phyloP scores from a whole-genome alignment of 2,797 vertebrate species.

The Acipenser oxyrinchus region DNA sequence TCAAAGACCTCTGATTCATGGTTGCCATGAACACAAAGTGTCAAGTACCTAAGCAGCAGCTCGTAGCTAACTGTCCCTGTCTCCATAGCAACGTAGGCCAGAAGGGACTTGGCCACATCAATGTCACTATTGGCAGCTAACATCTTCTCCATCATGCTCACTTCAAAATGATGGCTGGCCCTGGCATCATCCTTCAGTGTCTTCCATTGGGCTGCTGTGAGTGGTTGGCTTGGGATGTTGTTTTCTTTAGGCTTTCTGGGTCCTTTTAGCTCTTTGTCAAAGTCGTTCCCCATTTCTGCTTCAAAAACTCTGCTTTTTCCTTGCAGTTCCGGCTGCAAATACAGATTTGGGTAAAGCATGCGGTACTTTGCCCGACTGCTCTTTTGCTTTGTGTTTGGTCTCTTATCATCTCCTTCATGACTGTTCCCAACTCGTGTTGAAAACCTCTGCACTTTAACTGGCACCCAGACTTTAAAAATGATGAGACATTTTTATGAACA shows the following conservation, averaged over 20 bases:
- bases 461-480: constrained; percentile 3
- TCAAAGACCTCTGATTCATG: constrained; percentile 70
- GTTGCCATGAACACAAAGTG: constrained; percentile 64
- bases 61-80: constrained; percentile 68
- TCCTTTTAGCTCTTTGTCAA: constrained; percentile 19
- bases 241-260: background rate
- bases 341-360: constrained; percentile 42
- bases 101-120: constrained; percentile 79
- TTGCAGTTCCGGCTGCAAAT: constrained; percentile 71
- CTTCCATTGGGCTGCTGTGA: constrained; percentile 69
- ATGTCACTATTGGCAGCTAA: constrained; percentile 43
- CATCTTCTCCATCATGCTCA: constrained; percentile 57
- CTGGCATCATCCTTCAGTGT: constrained; percentile 49
- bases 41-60: constrained; percentile 73
- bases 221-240: constrained; percentile 50
- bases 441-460: constrained; percentile 19
- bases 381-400: constrained; percentile 8
- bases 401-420: constrained; percentile 1
- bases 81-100: constrained; percentile 67
- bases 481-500: constrained; percentile 5
- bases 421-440: constrained; percentile 31
- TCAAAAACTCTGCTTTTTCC: constrained; percentile 45
- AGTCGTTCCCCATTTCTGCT: constrained; percentile 23
- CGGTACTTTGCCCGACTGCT: constrained; percentile 12
- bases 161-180: constrained; percentile 52